Evolutionary conservation across 2,888 invertebrate species (phyloP), one percentile per base, ranked within the genome.

Genomic region (Calephelis perditalis): DNA sequence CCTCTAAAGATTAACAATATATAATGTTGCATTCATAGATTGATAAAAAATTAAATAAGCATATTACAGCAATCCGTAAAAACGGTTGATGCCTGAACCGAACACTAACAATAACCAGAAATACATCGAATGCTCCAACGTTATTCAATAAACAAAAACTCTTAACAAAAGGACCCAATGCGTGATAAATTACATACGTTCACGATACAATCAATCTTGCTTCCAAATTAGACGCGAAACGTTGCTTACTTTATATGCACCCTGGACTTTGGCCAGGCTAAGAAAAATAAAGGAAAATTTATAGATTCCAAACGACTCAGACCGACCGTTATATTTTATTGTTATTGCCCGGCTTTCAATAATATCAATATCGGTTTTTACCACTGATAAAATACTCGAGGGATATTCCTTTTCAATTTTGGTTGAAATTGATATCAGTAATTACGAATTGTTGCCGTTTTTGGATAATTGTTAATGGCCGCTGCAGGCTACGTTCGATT

Each of bases 241-340:
- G 62, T 66, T 36, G 36, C 35, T 65, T 65, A 65, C 70, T 78
- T 75, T 70, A 70, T 76, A 84, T 84, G 79, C 84, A 84, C 84
- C 84, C 75, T 75, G 77, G 76, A 70, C 75, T 63, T 60, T 69
- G 76, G 73, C 75, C 78, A 76, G 74, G 73, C 73, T 67, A 71
- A 71, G 72, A 71, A 77, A 76, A 78, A 81, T 80, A 82, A 78
- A 79, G 72, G 76, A 68, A 73, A 80, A 82, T 82, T 76, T 78
- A 81, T 78, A 72, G 74, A 73, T 71, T 73, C 73, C 66, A 62
- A 67, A 56, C 57, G 59, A 59, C 65, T 62, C 58, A 60, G 65
- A 67, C 36, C 36, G 68, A 59, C 80, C 78, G 83, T 84, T 86
- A 84, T 86, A 75, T 82, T 86, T 86, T 86, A 86, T 84, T 84